Evolutionary conservation across 2,888 invertebrate genomes (phyloP).

Genomic region (Drosophila picticornis): DNA sequence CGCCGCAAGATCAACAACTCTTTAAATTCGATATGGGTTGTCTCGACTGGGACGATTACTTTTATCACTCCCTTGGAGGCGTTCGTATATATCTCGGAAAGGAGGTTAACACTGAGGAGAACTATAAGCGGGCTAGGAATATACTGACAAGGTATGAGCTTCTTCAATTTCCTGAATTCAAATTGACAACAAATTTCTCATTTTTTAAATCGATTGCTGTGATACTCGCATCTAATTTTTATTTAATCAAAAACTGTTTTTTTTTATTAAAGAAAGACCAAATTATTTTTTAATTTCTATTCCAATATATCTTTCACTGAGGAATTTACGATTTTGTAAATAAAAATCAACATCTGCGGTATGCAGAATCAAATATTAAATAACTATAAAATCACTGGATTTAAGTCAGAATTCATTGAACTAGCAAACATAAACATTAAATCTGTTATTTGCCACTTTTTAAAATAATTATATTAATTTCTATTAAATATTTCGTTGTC

Average conservation of each 20-base stretch:
- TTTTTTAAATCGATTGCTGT: not conserved
- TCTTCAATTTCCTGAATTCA: not conserved
- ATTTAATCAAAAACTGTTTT: not conserved
- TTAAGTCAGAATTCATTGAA: not conserved
- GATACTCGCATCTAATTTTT: not conserved
- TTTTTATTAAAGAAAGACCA: not conserved
- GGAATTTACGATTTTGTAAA: no score
- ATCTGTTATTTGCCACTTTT: not conserved
- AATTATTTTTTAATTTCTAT: not conserved
- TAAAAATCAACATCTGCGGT: no score
- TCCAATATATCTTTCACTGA: not conserved
- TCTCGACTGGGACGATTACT: constrained; percentile 88
- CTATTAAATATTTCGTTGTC: not conserved
- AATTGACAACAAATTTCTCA: not conserved
- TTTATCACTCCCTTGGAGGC: constrained; percentile 88
- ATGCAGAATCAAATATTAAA: not conserved
- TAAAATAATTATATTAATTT: not conserved
- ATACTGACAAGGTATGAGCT: constrained; percentile 70
- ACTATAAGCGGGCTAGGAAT: constrained; percentile 88
- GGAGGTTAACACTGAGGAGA: constrained; percentile 88
- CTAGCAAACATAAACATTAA: not conserved
- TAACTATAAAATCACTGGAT: not conserved
- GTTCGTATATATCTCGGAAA: constrained; percentile 91
- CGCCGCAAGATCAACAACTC: constrained; percentile 85
- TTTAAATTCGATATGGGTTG: constrained; percentile 91